These are phyloP conservation scores for Oceanodroma tethys DNA, from an alignment of 2,113 vertebrate species.

Conservation along the genomic window DNA sequence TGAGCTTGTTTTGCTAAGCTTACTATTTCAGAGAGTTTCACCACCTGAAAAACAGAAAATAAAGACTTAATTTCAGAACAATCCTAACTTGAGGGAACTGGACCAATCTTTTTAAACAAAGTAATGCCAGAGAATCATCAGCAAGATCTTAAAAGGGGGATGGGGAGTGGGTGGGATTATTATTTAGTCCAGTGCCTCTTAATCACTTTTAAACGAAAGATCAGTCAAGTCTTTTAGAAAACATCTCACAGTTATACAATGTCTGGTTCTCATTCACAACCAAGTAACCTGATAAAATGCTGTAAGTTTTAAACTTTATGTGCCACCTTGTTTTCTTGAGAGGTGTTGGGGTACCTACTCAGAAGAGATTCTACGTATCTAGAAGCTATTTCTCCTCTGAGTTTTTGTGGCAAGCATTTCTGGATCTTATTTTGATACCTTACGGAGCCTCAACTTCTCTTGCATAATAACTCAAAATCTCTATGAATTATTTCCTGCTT, in stretches of 20 bases:
- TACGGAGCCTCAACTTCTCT: neutral
- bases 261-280: neutral
- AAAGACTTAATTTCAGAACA: neutral
- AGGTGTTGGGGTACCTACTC: neutral
- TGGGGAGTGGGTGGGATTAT: neutral
- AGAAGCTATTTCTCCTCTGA: neutral
- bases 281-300: neutral
- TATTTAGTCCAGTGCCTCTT: neutral
- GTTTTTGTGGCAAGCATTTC: neutral
- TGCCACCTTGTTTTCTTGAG: neutral
- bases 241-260: neutral
- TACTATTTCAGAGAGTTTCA: constrained; percentile 96
- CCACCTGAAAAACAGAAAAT: constrained; percentile 80
- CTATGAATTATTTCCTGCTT: neutral
- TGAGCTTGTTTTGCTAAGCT: constrained; percentile 93
- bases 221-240: neutral
- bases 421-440: neutral
- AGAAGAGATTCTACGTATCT: neutral
- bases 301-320: neutral
- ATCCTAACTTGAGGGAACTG: neutral
- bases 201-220: neutral
- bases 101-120: neutral
- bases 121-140: neutral
- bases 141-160: neutral
- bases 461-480: neutral